phyloP scores from a whole-genome alignment of 2,888 invertebrate species.

The Rhingia rostrata region DNA sequence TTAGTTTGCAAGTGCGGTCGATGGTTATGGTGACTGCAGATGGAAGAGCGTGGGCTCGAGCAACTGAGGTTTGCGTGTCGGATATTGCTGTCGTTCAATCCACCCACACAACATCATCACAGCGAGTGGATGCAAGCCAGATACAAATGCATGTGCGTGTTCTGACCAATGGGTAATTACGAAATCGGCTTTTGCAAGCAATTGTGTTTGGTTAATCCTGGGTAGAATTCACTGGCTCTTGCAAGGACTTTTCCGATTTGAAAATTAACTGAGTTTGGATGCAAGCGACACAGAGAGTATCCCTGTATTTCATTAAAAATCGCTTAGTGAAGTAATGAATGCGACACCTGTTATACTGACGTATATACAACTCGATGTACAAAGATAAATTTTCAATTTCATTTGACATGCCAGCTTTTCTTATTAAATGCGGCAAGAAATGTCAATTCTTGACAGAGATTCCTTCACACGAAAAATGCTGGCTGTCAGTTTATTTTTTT shows the following conservation, averaged over 20 bases:
- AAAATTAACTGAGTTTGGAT: slow-evolving; percentile 60
- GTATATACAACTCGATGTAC: too few relatives aligned
- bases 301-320: slow-evolving; percentile 47
- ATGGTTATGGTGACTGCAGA: slow-evolving; percentile 12
- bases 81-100: slow-evolving; percentile 72
- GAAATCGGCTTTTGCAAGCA: slow-evolving; percentile 67
- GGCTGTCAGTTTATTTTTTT: too few relatives aligned
- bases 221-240: neutral
- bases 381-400: too few relatives aligned
- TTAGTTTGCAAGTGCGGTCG: slow-evolving; percentile 56
- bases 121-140: slow-evolving; percentile 48
- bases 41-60: slow-evolving; percentile 43
- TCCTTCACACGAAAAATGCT: too few relatives aligned
- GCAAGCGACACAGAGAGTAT: neutral
- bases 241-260: slow-evolving; percentile 51
- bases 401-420: too few relatives aligned
- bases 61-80: slow-evolving; percentile 71
- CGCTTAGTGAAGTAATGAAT: slow-evolving; percentile 37
- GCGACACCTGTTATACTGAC: too few relatives aligned
- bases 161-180: slow-evolving; percentile 68
- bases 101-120: slow-evolving; percentile 48
- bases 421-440: too few relatives aligned
- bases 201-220: slow-evolving; percentile 60
- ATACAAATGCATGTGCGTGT: slow-evolving; percentile 63
- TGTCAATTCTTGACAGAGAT: too few relatives aligned